Evolutionary conservation across 2,888 invertebrate species (phyloP).

Genomic region (Cataglyphis rosenhaueri): DNA sequence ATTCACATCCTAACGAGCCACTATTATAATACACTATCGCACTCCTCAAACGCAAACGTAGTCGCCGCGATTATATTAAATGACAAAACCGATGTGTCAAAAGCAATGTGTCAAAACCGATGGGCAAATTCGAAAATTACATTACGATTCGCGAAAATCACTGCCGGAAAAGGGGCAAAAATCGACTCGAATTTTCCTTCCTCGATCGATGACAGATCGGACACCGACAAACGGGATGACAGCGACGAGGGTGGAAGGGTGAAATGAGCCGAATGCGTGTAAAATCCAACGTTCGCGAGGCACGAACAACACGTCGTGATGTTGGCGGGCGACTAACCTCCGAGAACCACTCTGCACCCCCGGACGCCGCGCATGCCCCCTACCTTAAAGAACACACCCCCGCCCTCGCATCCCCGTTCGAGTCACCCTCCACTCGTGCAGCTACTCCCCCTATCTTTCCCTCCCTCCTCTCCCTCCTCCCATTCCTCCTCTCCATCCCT

Average conservation of each 20-base stretch:
- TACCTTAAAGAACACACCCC: conserved; percentile 69
- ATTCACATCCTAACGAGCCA: conserved; percentile 34
- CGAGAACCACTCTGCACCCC: conserved; percentile 80
- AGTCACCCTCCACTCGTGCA: conserved; percentile 59
- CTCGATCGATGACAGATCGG: conserved; percentile 16
- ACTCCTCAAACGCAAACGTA: conserved; percentile 2
- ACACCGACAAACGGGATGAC: background rate
- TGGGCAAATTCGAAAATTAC: conserved; percentile 1
- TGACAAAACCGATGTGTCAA: background rate
- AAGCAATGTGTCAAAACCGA: background rate
- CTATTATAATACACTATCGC: conserved; percentile 21
- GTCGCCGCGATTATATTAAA: background rate
- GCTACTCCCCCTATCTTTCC: conserved; percentile 63
- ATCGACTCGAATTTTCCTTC: background rate
- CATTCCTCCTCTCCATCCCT: background rate
- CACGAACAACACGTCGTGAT: conserved; percentile 79
- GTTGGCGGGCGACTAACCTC: conserved; percentile 83
- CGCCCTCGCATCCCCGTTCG: conserved; percentile 48
- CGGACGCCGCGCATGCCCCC: conserved; percentile 83
- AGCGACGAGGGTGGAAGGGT: conserved; percentile 24
- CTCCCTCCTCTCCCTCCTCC: conserved; percentile 15
- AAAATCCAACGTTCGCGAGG: conserved; percentile 63
- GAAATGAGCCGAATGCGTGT: conserved; percentile 21
- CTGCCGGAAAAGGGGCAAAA: no score
- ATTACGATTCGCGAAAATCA: conserved; percentile 10